Base-by-base conservation (phyloP, 1,140 invertebrate species). In the Temnothorax nylanderi region DNA sequence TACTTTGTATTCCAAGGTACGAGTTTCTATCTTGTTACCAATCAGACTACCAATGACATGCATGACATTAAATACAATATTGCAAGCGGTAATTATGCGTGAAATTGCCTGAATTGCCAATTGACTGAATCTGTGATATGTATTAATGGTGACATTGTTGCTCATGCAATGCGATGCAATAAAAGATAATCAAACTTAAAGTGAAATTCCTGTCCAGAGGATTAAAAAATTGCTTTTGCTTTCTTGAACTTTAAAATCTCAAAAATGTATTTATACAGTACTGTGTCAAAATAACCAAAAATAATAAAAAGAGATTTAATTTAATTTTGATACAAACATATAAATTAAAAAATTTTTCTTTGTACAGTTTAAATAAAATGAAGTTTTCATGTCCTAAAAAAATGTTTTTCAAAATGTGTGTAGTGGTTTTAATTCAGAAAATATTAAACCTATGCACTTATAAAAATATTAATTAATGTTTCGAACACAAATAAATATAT, bases 21-120 rank as follows among this genome's bases (percentile, higher is more conserved):
- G 95, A 93, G 89, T 96, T 94, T 96, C 96, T 95, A 96, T 93
- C 81, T 93, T 95, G 94, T 94, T 95, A 93, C 95, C 96, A 90
- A 96, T 92, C 93, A 95, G 94, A 94, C 96, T 96, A 96, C 85
- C 60, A 88, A 91, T 26, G 62, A 92, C 88, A 91, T 91, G 89
- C 89, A 74, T 92, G 72, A 74, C 60, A 72, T 90, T 90, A 91
- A 82, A 72, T 21, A 62, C 76, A 71, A 62, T 77, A 60, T 85
- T 44, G 58, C 64, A 85, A 18, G 37, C 74, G 34, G 18, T 75
- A 74, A 75, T 47, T 34, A 74, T 72, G 41, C 16, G 13, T 60
- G n/a, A 84, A 75, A 54, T 47, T 37, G 41, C 26, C 26, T 26
- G 26, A 26, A 26, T 26, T 26, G 54, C 1, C 47, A 32, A 41